These are phyloP conservation scores for Eristalinus aeneus DNA, from an alignment of 2,888 invertebrate genomes.

Conservation along the genomic window DNA sequence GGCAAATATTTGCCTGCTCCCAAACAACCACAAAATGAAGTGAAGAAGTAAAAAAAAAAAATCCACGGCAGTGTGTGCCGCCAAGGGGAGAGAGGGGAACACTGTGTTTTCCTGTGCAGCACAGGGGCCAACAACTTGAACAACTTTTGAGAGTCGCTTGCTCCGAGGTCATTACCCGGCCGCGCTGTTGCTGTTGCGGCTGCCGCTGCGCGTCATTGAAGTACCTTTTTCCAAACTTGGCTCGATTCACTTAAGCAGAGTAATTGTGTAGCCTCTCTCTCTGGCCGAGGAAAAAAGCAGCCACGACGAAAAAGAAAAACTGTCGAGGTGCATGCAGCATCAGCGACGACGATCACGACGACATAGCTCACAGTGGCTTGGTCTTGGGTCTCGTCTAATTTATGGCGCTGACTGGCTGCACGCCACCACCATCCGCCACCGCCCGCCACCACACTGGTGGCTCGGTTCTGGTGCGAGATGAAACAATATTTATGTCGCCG, in stretches of 20 bases:
- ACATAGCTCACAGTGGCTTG: slow-evolving; percentile 64
- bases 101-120: neutral
- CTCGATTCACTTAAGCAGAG: slow-evolving; percentile 63
- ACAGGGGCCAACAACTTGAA: slow-evolving; percentile 66
- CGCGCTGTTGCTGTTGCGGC: slow-evolving; percentile 26
- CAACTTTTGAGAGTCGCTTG: slow-evolving; percentile 64
- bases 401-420: slow-evolving; percentile 55
- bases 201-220: slow-evolving; percentile 56
- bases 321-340: slow-evolving; percentile 33
- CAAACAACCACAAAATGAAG: slow-evolving; percentile 53
- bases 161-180: slow-evolving; percentile 67
- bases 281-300: slow-evolving; percentile 49
- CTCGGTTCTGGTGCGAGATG: slow-evolving; percentile 56
- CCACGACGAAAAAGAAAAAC: slow-evolving; percentile 16
- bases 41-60: slow-evolving; percentile 19
- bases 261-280: slow-evolving; percentile 65
- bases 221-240: slow-evolving; percentile 70
- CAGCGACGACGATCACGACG: slow-evolving; percentile 37
- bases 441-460: neutral
- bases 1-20: slow-evolving; percentile 69
- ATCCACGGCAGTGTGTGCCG: slow-evolving; percentile 16
- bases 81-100: neutral
- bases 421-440: neutral
- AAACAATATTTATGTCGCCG: slow-evolving; percentile 70
- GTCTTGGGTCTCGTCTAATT: slow-evolving; percentile 67